Evolutionary conservation across 1,140 invertebrate species (phyloP).

Genomic region (Drosophila lacertosa): DNA sequence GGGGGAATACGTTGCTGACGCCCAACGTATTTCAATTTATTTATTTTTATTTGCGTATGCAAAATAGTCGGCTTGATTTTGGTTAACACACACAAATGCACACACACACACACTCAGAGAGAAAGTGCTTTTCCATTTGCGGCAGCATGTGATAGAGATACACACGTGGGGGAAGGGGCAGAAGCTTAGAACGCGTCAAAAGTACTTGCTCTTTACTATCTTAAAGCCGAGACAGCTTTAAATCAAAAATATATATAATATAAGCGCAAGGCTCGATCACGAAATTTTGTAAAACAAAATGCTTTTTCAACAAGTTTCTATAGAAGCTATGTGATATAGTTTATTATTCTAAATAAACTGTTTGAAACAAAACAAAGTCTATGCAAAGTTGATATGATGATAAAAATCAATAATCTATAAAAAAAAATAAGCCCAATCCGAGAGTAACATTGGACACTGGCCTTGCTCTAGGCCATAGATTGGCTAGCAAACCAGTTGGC

Average conservation of each 20-base stretch:
- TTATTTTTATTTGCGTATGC: slow-evolving; percentile 78
- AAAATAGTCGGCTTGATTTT: slow-evolving; percentile 77
- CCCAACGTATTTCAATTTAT: slow-evolving; percentile 72
- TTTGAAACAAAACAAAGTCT: too few species aligned
- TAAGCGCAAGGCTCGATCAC: too few species aligned
- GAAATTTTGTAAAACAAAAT: too few species aligned
- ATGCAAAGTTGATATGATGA: too few species aligned
- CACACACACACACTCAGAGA: slow-evolving; percentile 15
- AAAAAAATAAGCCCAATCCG: too few species aligned
- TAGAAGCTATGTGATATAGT: too few species aligned
- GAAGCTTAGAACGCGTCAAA: background rate
- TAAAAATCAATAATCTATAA: too few species aligned
- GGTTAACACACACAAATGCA: slow-evolving; percentile 36
- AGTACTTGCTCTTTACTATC: background rate
- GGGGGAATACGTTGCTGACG: background rate
- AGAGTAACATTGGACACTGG: slow-evolving; percentile 11
- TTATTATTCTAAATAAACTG: too few species aligned
- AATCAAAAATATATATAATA: too few species aligned
- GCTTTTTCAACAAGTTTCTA: too few species aligned
- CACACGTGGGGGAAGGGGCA: background rate
- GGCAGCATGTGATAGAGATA: slow-evolving; percentile 14
- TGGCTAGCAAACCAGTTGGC: background rate
- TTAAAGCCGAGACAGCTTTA: background rate
- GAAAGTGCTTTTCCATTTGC: slow-evolving; percentile 51
- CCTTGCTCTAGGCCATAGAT: too few species aligned